phyloP scores from a whole-genome alignment of 2,113 vertebrate genomes.

The Pardalotus punctatus region DNA sequence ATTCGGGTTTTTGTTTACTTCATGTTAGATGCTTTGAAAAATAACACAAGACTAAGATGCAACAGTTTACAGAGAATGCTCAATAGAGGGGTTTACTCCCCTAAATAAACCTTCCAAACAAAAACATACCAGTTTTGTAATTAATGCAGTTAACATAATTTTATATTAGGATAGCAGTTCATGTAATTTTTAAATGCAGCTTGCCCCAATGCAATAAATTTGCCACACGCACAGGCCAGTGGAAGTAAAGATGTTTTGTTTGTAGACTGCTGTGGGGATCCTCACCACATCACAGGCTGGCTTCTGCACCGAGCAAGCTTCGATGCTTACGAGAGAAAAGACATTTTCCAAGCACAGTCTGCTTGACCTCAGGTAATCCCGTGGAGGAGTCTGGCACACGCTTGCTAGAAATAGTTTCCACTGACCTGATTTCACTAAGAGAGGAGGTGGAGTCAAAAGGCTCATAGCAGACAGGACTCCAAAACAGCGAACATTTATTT shows the following conservation, averaged over 20 bases:
- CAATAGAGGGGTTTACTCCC: not conserved
- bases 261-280: not conserved
- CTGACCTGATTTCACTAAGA: constrained; percentile 56
- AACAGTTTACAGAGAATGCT: not conserved
- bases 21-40: not conserved
- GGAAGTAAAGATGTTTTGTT: not conserved
- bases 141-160: not conserved
- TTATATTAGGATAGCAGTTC: not conserved
- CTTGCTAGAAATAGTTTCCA: constrained; percentile 57
- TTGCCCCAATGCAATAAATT: not conserved
- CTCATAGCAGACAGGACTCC: not conserved
- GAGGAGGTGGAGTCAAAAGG: constrained; percentile 46
- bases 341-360: not conserved
- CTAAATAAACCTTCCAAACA: not conserved
- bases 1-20: not conserved
- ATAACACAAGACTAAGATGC: not conserved
- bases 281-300: fast-evolving
- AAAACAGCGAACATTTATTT: not conserved
- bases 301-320: not conserved
- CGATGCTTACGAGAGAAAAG: fast-evolving
- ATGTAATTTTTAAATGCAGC: not conserved
- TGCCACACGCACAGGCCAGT: not conserved
- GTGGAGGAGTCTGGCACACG: not conserved
- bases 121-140: not conserved
- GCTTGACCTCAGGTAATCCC: constrained; percentile 48